A percentile compares a stretch with the other conserved stretches of the same genome.
Conservation (phyloP, 2,888 invertebrate genomes). For the Terebella lapidaria region DNA sequence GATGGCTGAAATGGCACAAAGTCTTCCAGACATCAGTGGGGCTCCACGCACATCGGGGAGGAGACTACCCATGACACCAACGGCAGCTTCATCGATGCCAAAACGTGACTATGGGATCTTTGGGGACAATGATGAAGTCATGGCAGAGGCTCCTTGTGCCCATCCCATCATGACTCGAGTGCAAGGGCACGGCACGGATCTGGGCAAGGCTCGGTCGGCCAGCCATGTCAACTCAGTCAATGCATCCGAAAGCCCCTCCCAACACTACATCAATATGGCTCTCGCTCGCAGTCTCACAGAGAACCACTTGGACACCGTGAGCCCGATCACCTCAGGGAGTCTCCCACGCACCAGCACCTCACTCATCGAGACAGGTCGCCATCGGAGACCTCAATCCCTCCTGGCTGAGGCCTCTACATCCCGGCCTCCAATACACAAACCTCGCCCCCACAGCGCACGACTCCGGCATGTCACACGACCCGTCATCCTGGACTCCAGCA, state of each 20-base stretch:
- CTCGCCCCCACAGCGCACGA: not conserved
- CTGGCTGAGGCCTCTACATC: not conserved
- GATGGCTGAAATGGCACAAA: not conserved
- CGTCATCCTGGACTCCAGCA: not conserved
- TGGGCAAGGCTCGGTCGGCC: not conserved
- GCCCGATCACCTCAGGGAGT: not conserved
- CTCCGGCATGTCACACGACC: not conserved
- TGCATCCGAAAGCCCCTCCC: not conserved
- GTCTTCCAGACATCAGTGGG: not conserved
- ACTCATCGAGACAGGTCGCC: not conserved
- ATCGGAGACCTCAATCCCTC: too few species aligned
- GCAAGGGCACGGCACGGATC: not conserved
- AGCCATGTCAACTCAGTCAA: not conserved
- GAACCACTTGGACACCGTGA: not conserved
- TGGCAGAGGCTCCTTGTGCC: not conserved
- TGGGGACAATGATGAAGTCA: not conserved
- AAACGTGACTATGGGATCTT: not conserved
- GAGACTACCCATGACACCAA: not conserved
- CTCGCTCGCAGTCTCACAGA: conserved; percentile 1
- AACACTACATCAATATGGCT: not conserved
- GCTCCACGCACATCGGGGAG: not conserved
- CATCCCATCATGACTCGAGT: not conserved
- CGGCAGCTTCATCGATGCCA: too few species aligned
- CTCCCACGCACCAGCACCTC: not conserved
- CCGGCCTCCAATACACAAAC: not conserved